Evolutionary conservation across 2,797 vertebrate species (phyloP).

Genomic region (Brachymystax lenok): DNA sequence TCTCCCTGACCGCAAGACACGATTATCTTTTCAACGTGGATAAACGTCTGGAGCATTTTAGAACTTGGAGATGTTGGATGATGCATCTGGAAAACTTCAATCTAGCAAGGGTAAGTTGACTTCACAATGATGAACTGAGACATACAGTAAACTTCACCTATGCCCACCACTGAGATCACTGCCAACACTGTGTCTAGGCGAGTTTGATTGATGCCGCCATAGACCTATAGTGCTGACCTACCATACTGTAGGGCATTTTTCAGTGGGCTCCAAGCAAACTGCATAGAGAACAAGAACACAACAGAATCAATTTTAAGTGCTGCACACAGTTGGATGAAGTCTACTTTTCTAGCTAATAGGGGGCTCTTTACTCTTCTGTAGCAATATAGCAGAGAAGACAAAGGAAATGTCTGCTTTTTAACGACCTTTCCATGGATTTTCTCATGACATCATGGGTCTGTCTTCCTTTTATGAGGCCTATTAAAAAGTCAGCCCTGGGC

Average conservation of each 20-base stretch:
- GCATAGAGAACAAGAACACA: background rate
- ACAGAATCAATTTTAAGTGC: background rate
- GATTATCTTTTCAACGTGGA: background rate
- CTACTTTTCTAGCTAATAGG: background rate
- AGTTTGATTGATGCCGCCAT: background rate
- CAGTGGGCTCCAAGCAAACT: background rate
- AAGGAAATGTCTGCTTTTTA: background rate
- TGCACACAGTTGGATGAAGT: background rate
- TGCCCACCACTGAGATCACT: background rate
- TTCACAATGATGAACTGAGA: background rate
- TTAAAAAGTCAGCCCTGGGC: background rate
- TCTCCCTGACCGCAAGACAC: too few relatives aligned
- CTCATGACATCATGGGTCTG: slow-evolving; percentile 10
- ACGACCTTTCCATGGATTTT: background rate
- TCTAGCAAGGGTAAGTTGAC: background rate
- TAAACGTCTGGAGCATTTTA: background rate
- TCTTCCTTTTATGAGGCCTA: background rate
- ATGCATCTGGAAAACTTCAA: background rate
- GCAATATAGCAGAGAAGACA: background rate
- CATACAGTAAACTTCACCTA: background rate
- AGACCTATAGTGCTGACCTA: background rate
- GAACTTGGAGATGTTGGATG: background rate
- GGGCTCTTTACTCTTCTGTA: background rate
- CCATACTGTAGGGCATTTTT: background rate
- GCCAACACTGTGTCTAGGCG: background rate